Percentiles rank a stretch among this genome's conserved stretches.
phyloP scores from a whole-genome alignment of 2,797 vertebrate species.

The Peromyscus aztecus region DNA sequence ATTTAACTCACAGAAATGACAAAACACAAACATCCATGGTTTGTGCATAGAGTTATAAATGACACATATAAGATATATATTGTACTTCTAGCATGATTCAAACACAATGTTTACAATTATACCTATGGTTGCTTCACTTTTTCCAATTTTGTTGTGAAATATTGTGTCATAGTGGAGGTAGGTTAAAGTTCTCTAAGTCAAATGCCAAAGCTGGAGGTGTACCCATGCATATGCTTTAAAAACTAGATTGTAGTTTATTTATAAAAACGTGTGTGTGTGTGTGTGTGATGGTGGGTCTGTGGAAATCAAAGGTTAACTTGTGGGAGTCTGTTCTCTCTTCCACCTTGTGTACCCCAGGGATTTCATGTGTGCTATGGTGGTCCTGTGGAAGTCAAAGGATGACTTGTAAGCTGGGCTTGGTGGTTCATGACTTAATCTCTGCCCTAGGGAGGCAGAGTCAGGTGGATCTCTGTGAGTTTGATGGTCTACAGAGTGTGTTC shows the following conservation, averaged over 20 bases:
- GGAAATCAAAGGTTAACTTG: neutral
- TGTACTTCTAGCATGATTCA: neutral
- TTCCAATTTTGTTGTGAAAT: neutral
- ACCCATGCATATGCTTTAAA: neutral
- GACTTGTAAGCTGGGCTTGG: neutral
- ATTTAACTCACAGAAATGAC: conserved; percentile 44
- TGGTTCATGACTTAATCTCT: neutral
- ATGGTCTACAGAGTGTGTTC: neutral
- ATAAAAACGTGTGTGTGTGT: neutral
- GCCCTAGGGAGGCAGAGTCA: neutral
- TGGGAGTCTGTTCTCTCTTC: neutral
- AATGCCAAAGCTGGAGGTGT: neutral
- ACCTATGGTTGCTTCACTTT: neutral
- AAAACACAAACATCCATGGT: neutral
- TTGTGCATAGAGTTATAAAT: conserved; percentile 21
- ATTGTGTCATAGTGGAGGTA: neutral
- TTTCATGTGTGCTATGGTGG: neutral
- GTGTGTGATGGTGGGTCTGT: neutral
- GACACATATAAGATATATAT: conserved; percentile 4
- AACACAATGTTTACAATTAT: neutral
- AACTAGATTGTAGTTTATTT: neutral
- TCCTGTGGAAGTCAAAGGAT: neutral
- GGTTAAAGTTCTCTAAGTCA: neutral
- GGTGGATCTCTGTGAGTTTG: neutral
- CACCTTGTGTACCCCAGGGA: neutral